Conservation (phyloP, 2,113 vertebrate genomes). For the Tupaia chinensis region DNA sequence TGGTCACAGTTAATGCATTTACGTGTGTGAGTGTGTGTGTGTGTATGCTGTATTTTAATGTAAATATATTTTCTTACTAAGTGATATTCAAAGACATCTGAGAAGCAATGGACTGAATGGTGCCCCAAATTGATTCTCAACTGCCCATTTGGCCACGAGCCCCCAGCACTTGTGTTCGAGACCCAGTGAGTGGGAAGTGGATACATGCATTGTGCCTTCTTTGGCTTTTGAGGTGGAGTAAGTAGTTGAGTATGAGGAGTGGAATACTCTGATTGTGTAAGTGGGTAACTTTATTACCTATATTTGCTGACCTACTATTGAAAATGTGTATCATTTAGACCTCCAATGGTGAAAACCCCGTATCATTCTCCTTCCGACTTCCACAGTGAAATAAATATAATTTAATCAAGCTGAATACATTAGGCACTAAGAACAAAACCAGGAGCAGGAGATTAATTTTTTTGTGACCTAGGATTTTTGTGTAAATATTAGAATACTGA, state of each 20-base stretch:
- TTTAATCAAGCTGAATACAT: neutral
- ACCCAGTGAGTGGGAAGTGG: neutral
- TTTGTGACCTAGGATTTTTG: neutral
- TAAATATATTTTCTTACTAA: neutral
- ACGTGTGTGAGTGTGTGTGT: accelerated
- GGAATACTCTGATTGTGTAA: neutral
- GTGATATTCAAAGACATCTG: neutral
- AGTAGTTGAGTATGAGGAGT: neutral
- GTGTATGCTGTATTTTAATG: neutral
- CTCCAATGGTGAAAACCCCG: neutral
- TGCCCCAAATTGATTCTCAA: neutral
- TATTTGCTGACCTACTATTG: neutral
- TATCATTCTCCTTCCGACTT: neutral
- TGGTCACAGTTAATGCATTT: neutral
- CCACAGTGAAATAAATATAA: neutral
- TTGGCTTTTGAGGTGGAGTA: neutral
- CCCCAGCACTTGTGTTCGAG: neutral
- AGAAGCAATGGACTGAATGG: neutral
- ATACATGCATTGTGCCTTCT: neutral
- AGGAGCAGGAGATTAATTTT: neutral
- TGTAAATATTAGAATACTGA: neutral
- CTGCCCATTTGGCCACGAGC: neutral
- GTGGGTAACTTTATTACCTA: neutral
- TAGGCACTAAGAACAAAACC: neutral
- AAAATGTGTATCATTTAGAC: neutral